These are phyloP conservation scores for Andrena bucephala DNA, from an alignment of 2,888 invertebrate species.

Conservation along the genomic window DNA sequence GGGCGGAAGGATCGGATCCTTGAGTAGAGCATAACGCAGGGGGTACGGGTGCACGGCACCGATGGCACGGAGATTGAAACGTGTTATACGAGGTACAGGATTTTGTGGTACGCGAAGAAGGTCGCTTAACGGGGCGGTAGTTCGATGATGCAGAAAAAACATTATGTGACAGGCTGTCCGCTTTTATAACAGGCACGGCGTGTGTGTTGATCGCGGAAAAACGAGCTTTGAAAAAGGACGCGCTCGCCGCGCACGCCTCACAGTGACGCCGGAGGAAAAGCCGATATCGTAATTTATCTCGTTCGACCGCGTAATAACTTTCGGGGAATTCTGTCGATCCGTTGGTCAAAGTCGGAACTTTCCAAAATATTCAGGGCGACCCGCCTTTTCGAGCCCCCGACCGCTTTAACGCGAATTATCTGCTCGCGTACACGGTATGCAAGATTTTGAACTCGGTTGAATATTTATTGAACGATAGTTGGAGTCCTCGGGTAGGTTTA, in stretches of 20 bases:
- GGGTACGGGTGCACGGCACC: slow-evolving; percentile 22
- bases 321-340: slow-evolving; percentile 31
- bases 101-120: slow-evolving; percentile 44
- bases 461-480: neutral
- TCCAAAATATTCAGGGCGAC: neutral
- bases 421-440: neutral
- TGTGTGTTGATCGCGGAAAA: slow-evolving; percentile 59
- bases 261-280: slow-evolving; percentile 26
- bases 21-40: slow-evolving; percentile 17
- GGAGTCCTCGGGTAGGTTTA: neutral
- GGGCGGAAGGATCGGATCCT: slow-evolving; percentile 31
- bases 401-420: neutral
- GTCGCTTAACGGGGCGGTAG: slow-evolving; percentile 37
- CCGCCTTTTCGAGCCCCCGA: neutral
- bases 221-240: slow-evolving; percentile 49
- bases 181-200: slow-evolving; percentile 42
- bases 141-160: slow-evolving; percentile 59
- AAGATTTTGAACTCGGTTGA: neutral
- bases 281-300: slow-evolving; percentile 64
- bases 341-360: slow-evolving; percentile 10
- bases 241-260: slow-evolving; percentile 10
- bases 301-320: slow-evolving; percentile 40
- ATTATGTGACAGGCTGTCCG: slow-evolving; percentile 55
- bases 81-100: slow-evolving; percentile 41
- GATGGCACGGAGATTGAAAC: slow-evolving; percentile 58